Conservation (phyloP, 1,140 invertebrate genomes). For the Scaptomyza montana region DNA sequence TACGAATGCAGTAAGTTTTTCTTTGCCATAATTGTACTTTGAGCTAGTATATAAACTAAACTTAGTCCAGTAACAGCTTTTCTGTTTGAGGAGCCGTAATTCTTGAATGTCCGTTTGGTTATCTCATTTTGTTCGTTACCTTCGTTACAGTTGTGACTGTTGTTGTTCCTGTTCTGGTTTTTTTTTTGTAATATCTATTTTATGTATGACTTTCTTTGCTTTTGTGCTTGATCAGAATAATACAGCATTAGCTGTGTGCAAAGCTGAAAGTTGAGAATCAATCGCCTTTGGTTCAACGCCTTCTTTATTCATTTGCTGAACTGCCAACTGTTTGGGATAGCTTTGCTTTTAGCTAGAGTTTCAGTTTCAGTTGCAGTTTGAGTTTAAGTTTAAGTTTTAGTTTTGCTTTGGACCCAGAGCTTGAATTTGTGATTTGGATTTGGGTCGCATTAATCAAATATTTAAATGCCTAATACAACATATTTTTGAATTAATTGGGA, state of each 20-base stretch:
- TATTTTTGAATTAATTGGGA: neutral
- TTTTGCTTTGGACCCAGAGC: conserved; percentile 2
- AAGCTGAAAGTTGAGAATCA: conserved; percentile 21
- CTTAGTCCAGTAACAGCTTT: too few relatives aligned
- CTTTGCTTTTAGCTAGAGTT: conserved; percentile 3
- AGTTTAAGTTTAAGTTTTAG: neutral
- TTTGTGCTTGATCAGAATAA: conserved; percentile 1
- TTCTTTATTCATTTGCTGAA: conserved; percentile 21
- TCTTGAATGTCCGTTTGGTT: neutral
- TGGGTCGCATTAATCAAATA: conserved; percentile 65
- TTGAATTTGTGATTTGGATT: conserved; percentile 5
- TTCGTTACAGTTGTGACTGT: neutral
- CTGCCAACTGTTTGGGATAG: conserved; percentile 39
- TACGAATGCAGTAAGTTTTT: too few relatives aligned
- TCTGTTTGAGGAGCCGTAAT: neutral
- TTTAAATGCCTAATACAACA: conserved; percentile 35
- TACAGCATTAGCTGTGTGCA: conserved; percentile 11
- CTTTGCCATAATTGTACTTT: too few relatives aligned
- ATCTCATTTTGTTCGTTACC: neutral
- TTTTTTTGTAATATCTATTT: conserved; percentile 2
- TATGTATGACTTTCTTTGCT: neutral
- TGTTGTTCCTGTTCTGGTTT: neutral
- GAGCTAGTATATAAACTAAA: too few relatives aligned
- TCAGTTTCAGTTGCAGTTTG: neutral
- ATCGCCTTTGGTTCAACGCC: conserved; percentile 44